Evolutionary conservation across 2,888 invertebrate genomes (phyloP), one percentile per base, ranked within the genome.

Genomic region (Eutolmus rufibarbis): DNA sequence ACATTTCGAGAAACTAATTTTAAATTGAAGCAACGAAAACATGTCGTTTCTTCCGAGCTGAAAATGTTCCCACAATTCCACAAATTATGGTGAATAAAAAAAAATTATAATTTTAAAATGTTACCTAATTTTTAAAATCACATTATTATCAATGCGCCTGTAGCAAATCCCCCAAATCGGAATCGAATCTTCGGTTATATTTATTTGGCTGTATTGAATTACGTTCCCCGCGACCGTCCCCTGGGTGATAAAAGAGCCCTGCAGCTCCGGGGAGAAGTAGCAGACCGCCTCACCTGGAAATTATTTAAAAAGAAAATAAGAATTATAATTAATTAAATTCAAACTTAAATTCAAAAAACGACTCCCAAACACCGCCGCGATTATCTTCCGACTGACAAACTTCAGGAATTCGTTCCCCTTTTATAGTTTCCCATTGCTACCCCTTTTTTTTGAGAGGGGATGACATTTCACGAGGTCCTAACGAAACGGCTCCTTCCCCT

Each of bases 161-260:
- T 95, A 94, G 90, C 95, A 95, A 89, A 93, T 94, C 23, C 87
- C 87, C 95, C 95, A 95, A 87, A 95, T 94, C 8, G 95, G 94
- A 89, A 95, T 95, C 40, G 94, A 93, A 89, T 94, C 94, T 87
- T 93, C 94, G n/a, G 94, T 94, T 89, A 95, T 94, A 90, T 94
- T 94, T 87, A 95, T 93, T 84, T 93, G 92, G 86, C 94, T 94
- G 90, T 95, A 95, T 89, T 94, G 94, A 88, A 95, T 93, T 87
- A 93, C 93, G 89, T 93, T 93, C n/a, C 92, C 92, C 12, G 92
- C 91, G 89, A 92, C 92, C 89, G 91, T 91, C 89, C 92, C 93
- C 92, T 95, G 95, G 93, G 94, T 95, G 89, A 94, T 92, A 91
- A 94, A 95, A 89, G 94, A 94, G 37, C 95, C 95, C 92, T 95